A percentile compares a stretch with the other conserved stretches of the same genome.
phyloP scores from a whole-genome alignment of 2,888 invertebrate genomes.

The Coecobrya sp. region DNA sequence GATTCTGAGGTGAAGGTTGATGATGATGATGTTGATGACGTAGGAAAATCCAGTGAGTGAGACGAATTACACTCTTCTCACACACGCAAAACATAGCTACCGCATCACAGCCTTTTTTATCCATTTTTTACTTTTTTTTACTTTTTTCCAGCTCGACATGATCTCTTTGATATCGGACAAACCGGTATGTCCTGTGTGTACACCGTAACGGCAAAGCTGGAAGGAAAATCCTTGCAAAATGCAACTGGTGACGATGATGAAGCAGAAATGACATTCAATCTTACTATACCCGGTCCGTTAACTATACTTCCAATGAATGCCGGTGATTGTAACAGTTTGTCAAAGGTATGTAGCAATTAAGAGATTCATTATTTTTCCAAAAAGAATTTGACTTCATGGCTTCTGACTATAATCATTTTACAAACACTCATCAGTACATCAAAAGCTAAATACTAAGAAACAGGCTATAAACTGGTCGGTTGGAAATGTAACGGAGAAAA shows the following conservation, averaged over 20 bases:
- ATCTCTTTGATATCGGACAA: slow-evolving; percentile 22
- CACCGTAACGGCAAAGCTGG: slow-evolving; percentile 68
- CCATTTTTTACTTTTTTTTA: not conserved
- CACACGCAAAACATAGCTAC: no score
- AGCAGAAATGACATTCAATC: slow-evolving; percentile 72
- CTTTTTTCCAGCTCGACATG: slow-evolving; percentile 34
- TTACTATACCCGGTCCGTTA: slow-evolving; percentile 47
- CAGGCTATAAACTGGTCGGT: not conserved
- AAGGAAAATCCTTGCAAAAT: slow-evolving; percentile 47
- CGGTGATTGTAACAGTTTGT: slow-evolving; percentile 56
- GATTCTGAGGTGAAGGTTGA: not conserved
- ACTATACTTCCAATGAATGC: slow-evolving; percentile 10
- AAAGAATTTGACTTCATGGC: no score
- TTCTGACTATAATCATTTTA: no score
- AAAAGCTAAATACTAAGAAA: no score
- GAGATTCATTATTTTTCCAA: no score
- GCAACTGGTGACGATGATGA: not conserved
- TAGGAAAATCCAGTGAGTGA: slow-evolving; percentile 13
- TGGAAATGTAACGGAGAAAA: not conserved
- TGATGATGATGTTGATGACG: slow-evolving; percentile 20
- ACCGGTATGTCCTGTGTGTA: slow-evolving; percentile 67
- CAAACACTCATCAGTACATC: no score
- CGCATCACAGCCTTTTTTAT: no score
- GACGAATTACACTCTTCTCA: slow-evolving; percentile 1
- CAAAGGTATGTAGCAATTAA: no score